Evolutionary conservation across 2,888 invertebrate genomes (phyloP), one percentile per base, ranked within the genome.

Genomic region (Tetranychus truncatus): DNA sequence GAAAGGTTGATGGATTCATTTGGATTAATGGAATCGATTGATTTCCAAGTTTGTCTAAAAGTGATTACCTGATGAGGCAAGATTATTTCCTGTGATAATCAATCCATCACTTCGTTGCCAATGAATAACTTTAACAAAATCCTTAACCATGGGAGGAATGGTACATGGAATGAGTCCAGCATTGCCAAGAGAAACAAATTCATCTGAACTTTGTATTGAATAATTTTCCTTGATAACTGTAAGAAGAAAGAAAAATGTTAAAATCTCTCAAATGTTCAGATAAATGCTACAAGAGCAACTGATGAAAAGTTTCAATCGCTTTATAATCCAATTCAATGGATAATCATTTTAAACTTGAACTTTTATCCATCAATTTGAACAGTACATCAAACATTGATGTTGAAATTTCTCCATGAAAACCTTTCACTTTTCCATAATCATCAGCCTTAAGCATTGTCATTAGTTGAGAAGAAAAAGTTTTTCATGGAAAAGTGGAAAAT

Each of bases 81-180:
- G 69, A 69, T 20, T 65, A 20, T 76, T 74, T 6, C 74, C 66
- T 44, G 77, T 75, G n/a, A 78, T 76, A 11, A 73, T 76, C 44
- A 76, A 75, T 18, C 77, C 76, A 72, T 77, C 78, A 55, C 76
- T 76, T 21, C 77, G 77, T 71, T 78, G 77, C 80, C 80, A 80
- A 21, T 79, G 77, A 20, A 78, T 77, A 7, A 80, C 79, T n/a
- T 78, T 76, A 11, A 80, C 79, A 74, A 79, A 78, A 75, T 79
- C 79, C 65, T 77, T 77, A 6, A 79, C 79, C 8, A 78, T 78
- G 55, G 78, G 77, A 3, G 80, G 79, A n/a, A 83, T 81, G 74
- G 80, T 79, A 78, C 83, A 84, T 72, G 79, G 80, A 74, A 84
- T 80, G 11, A 83, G 82, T 5, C 83, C 83, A 5, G 83, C 82